Conservation (phyloP, 1,140 invertebrate genomes). For the Teleogryllus occipitalis region DNA sequence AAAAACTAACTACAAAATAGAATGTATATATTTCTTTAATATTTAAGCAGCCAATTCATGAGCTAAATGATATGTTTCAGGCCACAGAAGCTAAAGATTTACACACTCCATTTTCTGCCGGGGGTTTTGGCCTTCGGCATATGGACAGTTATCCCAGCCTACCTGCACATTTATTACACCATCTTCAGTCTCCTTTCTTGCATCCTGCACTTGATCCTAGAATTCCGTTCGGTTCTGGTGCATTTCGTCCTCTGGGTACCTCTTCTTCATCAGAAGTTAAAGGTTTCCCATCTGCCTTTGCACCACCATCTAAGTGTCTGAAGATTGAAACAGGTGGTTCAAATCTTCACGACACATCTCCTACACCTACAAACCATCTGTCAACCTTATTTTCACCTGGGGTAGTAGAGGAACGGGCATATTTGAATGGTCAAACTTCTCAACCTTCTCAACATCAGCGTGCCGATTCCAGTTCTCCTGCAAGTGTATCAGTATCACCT, state of each 20-base stretch:
- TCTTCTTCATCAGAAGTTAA: constrained; percentile 34
- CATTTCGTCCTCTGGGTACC: constrained; percentile 31
- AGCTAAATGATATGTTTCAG: constrained; percentile 27
- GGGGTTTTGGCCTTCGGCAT: constrained; percentile 44
- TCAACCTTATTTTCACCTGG: constrained; percentile 41
- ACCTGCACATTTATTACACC: constrained; percentile 46
- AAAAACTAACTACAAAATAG: background rate
- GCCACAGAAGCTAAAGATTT: constrained; percentile 44
- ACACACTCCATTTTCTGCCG: constrained; percentile 41
- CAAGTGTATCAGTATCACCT: constrained; percentile 39
- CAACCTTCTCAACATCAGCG: constrained; percentile 29
- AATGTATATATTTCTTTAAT: background rate
- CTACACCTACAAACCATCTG: constrained; percentile 25
- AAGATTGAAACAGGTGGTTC: constrained; percentile 40
- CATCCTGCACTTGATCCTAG: constrained; percentile 31
- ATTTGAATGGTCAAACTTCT: constrained; percentile 24
- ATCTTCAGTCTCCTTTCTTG: constrained; percentile 44
- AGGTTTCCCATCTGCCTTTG: constrained; percentile 45
- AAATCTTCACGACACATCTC: constrained; percentile 28
- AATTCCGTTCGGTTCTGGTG: constrained; percentile 38
- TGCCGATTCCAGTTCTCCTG: constrained; percentile 40
- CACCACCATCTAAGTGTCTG: constrained; percentile 44
- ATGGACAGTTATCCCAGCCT: constrained; percentile 46
- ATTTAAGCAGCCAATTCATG: background rate
- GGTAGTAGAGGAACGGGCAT: constrained; percentile 25